Conservation (phyloP, 2,797 vertebrate genomes). For the Lagorchestes hirsutus region DNA sequence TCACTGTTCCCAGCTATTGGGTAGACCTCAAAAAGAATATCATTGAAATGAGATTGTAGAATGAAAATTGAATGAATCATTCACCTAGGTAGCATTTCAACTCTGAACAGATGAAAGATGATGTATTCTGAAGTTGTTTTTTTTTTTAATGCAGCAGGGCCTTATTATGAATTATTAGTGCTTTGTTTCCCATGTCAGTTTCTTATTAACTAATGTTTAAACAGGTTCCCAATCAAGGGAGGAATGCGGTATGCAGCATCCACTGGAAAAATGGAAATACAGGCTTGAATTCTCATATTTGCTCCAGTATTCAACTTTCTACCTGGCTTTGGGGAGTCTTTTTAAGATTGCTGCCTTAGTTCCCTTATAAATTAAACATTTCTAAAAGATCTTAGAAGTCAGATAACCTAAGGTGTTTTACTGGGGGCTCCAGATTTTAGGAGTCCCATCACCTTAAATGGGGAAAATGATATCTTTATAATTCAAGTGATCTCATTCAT, state of each 20-base stretch:
- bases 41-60: constrained; percentile 41
- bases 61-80: not conserved
- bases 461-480: too few species aligned
- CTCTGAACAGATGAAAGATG: not conserved
- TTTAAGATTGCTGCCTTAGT: not conserved
- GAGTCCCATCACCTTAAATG: too few species aligned
- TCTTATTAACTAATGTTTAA: constrained; percentile 22
- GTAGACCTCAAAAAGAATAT: not conserved
- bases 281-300: not conserved
- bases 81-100: constrained; percentile 9
- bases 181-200: not conserved
- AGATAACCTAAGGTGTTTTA: too few species aligned
- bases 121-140: not conserved
- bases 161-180: not conserved
- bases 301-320: constrained; percentile 1
- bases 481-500: too few species aligned
- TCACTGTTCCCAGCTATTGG: not conserved
- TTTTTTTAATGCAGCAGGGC: not conserved
- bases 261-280: not conserved
- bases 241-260: not conserved
- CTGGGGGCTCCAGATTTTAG: too few species aligned
- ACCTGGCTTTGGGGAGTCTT: constrained; percentile 13
- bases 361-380: not conserved
- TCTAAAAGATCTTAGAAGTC: too few species aligned
- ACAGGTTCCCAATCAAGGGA: constrained; percentile 37